phyloP scores from a whole-genome alignment of 1,140 invertebrate genomes.

The Maniola jurtina region DNA sequence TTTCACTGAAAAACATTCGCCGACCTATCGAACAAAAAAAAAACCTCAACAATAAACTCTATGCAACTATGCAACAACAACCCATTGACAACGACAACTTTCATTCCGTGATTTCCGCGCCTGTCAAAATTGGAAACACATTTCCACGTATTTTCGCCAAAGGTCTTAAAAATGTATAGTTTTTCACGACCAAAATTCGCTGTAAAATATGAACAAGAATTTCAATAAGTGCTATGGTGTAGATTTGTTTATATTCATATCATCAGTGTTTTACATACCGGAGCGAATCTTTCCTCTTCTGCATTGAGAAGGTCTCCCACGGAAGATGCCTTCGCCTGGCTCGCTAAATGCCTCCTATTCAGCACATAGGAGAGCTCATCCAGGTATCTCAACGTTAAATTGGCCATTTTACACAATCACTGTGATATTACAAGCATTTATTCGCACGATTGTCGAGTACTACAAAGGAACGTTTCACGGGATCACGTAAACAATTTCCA shows the following conservation, averaged over 20 bases:
- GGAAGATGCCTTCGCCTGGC: constrained; percentile 66
- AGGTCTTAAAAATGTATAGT: not conserved
- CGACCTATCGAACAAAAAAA: constrained; percentile 10
- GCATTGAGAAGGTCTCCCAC: constrained; percentile 71
- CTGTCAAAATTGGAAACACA: constrained; percentile 5
- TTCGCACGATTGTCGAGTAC: constrained; percentile 35
- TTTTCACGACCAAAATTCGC: not conserved
- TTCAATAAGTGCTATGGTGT: not conserved
- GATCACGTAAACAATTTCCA: constrained; percentile 57
- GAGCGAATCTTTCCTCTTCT: constrained; percentile 63
- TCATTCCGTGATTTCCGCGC: not conserved
- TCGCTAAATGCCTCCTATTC: constrained; percentile 62
- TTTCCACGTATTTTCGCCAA: not conserved
- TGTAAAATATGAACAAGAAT: not conserved
- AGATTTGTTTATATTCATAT: not conserved
- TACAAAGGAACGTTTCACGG: constrained; percentile 31
- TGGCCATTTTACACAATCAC: constrained; percentile 65
- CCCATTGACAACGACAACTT: not conserved
- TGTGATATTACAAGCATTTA: constrained; percentile 38
- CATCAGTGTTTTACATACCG: constrained; percentile 44
- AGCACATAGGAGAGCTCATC: constrained; percentile 74
- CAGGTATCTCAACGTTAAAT: constrained; percentile 71
- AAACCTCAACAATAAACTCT: constrained; percentile 21
- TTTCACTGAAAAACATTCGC: constrained; percentile 21
- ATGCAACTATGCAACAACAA: constrained; percentile 14